A percentile compares a stretch with the other conserved stretches of the same genome.
Conservation (phyloP, 2,888 invertebrate species). For the Ophion costatus region DNA sequence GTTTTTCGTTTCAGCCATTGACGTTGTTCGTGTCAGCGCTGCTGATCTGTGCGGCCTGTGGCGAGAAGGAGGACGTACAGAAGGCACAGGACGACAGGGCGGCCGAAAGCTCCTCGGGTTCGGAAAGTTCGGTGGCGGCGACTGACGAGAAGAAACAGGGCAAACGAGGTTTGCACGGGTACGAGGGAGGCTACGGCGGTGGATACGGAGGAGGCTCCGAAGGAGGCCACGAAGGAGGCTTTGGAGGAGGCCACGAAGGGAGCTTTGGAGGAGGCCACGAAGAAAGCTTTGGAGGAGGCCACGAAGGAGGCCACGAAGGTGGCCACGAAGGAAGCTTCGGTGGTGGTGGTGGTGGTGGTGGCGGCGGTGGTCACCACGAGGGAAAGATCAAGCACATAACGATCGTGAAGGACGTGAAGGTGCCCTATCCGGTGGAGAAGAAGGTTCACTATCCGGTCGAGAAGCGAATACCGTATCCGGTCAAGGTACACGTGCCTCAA, state of each 20-base stretch:
- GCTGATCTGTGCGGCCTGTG: constrained; percentile 72
- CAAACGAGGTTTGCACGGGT: constrained; percentile 88
- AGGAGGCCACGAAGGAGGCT: constrained; percentile 68
- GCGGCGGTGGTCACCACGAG: constrained; percentile 71
- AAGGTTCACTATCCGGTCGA: constrained; percentile 88
- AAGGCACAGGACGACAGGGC: constrained; percentile 51
- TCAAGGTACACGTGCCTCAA: constrained; percentile 84
- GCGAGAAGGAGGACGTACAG: constrained; percentile 70
- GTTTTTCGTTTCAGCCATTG: constrained; percentile 69
- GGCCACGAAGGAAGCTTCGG: constrained; percentile 33
- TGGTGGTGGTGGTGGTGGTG: constrained; percentile 51
- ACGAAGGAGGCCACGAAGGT: too few relatives aligned
- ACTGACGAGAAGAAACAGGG: constrained; percentile 89
- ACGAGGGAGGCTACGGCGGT: constrained; percentile 75
- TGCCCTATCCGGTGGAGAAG: constrained; percentile 88
- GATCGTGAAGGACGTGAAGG: constrained; percentile 82
- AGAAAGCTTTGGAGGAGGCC: constrained; percentile 63
- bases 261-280: constrained; percentile 67
- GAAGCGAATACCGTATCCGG: constrained; percentile 86
- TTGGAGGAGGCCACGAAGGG: constrained; percentile 68
- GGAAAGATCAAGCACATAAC: constrained; percentile 80
- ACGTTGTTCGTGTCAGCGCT: constrained; percentile 75
- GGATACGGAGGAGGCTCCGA: constrained; percentile 67
- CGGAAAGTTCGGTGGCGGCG: constrained; percentile 76
- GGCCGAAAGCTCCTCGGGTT: constrained; percentile 59